Evolutionary conservation across 2,113 vertebrate species (phyloP).

Genomic region (Oceanites oceanicus): DNA sequence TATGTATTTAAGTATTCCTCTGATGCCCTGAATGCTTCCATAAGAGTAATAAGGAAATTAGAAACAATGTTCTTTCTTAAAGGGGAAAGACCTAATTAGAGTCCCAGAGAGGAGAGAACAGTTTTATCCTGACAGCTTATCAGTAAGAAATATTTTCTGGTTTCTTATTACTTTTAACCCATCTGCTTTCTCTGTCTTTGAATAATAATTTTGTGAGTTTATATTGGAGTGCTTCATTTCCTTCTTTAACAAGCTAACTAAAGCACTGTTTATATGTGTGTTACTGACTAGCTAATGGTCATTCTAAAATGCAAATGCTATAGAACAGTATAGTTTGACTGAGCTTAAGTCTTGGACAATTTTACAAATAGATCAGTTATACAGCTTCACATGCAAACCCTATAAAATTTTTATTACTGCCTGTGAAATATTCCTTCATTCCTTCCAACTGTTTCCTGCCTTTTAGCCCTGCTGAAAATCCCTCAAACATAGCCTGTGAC

Average conservation of each 20-base stretch:
- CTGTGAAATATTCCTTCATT: constrained; percentile 17
- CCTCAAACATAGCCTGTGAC: constrained; percentile 62
- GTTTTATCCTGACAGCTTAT: neutral
- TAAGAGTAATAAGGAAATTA: neutral
- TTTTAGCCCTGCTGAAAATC: constrained; percentile 57
- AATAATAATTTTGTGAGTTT: neutral
- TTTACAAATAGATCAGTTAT: neutral
- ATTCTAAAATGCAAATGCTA: neutral
- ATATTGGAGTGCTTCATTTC: neutral
- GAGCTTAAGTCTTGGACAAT: neutral
- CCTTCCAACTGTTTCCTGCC: constrained; percentile 36
- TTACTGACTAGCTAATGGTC: neutral
- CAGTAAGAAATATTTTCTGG: neutral
- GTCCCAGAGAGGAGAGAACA: neutral
- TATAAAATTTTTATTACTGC: constrained; percentile 20
- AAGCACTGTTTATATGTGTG: neutral
- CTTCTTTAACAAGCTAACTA: neutral
- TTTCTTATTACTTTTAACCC: neutral
- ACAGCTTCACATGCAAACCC: neutral
- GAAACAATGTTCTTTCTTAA: neutral
- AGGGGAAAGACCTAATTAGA: neutral
- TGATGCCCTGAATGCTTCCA: neutral
- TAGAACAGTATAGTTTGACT: neutral
- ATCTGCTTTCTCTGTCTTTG: neutral
- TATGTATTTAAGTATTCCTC: neutral